These are phyloP conservation scores for Lasioglossum morio DNA, from an alignment of 2,888 invertebrate species.

Conservation along the genomic window DNA sequence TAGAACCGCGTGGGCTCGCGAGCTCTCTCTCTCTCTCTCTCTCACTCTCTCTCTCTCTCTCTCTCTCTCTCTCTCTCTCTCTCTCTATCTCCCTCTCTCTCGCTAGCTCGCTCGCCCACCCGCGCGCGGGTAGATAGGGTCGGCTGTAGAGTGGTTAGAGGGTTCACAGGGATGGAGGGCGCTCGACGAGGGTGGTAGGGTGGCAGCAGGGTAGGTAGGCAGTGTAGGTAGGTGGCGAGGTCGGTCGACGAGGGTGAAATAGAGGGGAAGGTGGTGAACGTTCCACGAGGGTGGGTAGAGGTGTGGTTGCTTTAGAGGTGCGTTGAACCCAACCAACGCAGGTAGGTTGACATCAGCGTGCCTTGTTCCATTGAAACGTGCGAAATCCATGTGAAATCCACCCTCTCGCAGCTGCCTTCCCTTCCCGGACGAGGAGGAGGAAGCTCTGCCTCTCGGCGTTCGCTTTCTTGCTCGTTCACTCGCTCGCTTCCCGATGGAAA, in stretches of 20 bases:
- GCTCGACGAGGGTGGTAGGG: constrained; percentile 63
- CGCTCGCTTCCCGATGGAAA: constrained; percentile 1
- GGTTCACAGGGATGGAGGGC: constrained; percentile 72
- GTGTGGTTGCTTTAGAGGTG: constrained; percentile 84
- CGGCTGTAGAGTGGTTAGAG: constrained; percentile 76
- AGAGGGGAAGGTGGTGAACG: constrained; percentile 79
- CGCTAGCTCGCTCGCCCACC: background rate
- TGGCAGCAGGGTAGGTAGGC: constrained; percentile 57
- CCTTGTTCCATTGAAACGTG: constrained; percentile 83
- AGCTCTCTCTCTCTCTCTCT: constrained; percentile 20
- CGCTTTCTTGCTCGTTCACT: background rate
- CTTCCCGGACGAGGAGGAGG: background rate
- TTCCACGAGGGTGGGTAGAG: constrained; percentile 80
- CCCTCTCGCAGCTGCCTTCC: constrained; percentile 37
- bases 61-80: background rate
- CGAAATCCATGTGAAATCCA: constrained; percentile 82
- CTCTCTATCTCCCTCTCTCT: background rate
- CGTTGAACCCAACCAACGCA: constrained; percentile 82
- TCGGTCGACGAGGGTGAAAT: constrained; percentile 70
- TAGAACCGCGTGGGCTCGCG: constrained; percentile 64
- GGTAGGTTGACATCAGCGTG: constrained; percentile 82
- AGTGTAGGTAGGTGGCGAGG: constrained; percentile 68
- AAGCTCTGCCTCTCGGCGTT: background rate
- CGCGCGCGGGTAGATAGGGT: constrained; percentile 70
- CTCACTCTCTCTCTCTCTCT: background rate